A percentile compares a stretch with the other conserved stretches of the same genome.
These are phyloP conservation scores for Alectura lathami DNA, from an alignment of 2,113 vertebrate species.

Conservation along the genomic window DNA sequence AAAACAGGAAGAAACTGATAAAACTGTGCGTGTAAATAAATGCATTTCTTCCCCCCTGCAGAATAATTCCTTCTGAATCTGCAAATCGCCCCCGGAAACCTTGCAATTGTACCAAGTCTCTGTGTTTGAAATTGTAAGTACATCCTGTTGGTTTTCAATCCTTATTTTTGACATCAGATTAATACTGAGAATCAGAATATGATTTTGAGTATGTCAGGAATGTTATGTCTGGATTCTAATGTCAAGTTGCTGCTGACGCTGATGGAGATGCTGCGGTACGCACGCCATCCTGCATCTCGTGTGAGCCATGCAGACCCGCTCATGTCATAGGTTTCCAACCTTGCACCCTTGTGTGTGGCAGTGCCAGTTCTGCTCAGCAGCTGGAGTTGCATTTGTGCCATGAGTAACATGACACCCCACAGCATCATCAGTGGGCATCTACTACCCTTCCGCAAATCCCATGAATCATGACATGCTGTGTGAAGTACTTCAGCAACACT, in stretches of 20 bases:
- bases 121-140: constrained; percentile 98
- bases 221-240: background rate
- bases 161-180: background rate
- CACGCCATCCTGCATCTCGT: background rate
- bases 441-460: background rate
- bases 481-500: background rate
- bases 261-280: background rate
- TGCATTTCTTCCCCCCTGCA: background rate
- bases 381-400: background rate
- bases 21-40: background rate
- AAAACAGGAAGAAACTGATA: background rate
- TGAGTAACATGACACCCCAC: background rate
- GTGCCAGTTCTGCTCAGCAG: background rate
- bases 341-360: background rate
- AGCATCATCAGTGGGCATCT: background rate
- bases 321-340: background rate
- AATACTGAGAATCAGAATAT: background rate
- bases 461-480: background rate
- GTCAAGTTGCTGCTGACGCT: background rate
- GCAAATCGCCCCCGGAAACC: constrained; percentile 94
- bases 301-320: background rate
- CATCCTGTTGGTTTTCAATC: background rate
- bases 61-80: constrained; percentile 87
- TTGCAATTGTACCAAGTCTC: constrained; percentile 98
- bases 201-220: background rate